Evolutionary conservation across 2,113 vertebrate genomes (phyloP), one percentile per base, ranked within the genome.

Genomic region (Spea multiplicata): DNA sequence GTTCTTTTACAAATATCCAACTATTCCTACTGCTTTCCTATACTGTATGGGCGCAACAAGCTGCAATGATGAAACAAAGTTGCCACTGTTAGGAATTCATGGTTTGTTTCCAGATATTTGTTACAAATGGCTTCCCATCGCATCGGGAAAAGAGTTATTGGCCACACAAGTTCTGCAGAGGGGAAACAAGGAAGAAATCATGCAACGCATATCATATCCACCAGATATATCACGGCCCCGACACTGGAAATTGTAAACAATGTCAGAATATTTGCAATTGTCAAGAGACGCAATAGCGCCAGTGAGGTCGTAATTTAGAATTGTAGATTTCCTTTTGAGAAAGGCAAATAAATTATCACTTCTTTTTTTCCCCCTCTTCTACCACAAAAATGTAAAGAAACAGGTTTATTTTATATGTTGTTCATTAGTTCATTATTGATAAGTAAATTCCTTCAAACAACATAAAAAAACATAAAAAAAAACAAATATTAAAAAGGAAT

Each of bases 241-340:
- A 12, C 17, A 44, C 48, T 66, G 62, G 14, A 75, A 17, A 75
- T 44, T 75, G 50, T 74, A 69, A 69, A 48, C 49, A 16, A 69
- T 8, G 13, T 59, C 46, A 8, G 57, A n/a, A 44, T 44, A 74
- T 75, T 16, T 66, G 61, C 73, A 66, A 75, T 53, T 59, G 17
- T 75, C 50, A 2, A 17, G 73, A 75, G 73, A 66, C 73, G 52
- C 14, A 14, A 75, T 44, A 75, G 73, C 62, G 49, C 62, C 62
- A 45, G 48, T 16, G 49, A 46, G 57, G 49, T 74, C 73, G 52
- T 65, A 74, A 66, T 17, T 17, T 13, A 52, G 1, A 6, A 75
- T 75, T 75, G 52, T 66, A 45, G 59, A 8, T 44, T n/a, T 16
- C 16, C 55, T 13, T 59, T 13, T 59, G 55, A 13, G 55, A 59